Base-by-base conservation (phyloP, 2,797 vertebrate species). In the Adelosebastes latens region DNA sequence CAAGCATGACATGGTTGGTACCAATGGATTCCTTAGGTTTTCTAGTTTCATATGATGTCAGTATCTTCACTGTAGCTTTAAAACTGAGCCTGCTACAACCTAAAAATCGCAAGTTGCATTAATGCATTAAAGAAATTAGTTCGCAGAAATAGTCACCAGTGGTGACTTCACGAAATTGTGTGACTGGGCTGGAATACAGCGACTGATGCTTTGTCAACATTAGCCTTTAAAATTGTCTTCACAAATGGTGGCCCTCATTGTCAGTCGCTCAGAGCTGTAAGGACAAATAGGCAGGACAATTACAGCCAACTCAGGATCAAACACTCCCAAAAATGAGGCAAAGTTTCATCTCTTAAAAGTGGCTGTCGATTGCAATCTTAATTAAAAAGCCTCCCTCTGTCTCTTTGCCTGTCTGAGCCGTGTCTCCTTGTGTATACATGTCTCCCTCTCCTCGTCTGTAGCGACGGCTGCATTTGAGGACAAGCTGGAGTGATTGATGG, bases 401-500 rank as follows among this genome's bases (percentile, higher is more conserved):
- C 78, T 72, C 79, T 74, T 67, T 65, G 79, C 62, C 81, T 46
- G 77, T 88, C 79, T 58, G 65, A 52, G 78, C 55, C 1, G 27
- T 77, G 85, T 91, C 83, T 92, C 68, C 80, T 85, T 85, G 81
- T 88, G 83, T 91, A 75, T 78, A 88, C 85, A 82, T 68, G 24
- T 59, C 82, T 75, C 61, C 72, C 79, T 76, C 66, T 75, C 68
- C 52, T 63, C 78, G 49, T 93, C 90, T 89, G 89, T 65, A 83
- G 77, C 64, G 78, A 79, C 8, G 49, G 80, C 85, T 77, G 90
- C 82, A 88, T 92, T 90, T 91, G 89, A 89, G 92, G 88, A 94
- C 94, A 91, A 86, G 88, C 81, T 52, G 84, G 73, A 86, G 83
- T 91, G 93, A 94, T 92, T 93, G 93, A 95, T 94, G 85, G 87